Evolutionary conservation across 2,113 vertebrate species (phyloP).

Genomic region (Gambusia holbrooki): DNA sequence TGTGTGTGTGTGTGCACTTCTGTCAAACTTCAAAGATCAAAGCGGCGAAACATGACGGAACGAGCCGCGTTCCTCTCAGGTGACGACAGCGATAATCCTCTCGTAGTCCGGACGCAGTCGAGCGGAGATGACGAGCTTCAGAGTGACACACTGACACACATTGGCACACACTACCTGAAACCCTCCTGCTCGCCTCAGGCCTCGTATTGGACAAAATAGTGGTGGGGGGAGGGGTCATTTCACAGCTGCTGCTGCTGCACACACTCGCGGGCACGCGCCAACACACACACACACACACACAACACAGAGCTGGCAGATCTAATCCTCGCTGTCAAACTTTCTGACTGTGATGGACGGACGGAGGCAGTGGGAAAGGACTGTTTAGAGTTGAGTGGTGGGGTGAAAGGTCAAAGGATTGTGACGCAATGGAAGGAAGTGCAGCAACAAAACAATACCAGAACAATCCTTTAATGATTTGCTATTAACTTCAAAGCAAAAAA

Average conservation of each 20-base stretch:
- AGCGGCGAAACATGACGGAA: slow-evolving; percentile 44
- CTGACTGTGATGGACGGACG: slow-evolving; percentile 64
- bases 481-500: neutral
- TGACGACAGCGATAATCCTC: slow-evolving; percentile 63
- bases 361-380: slow-evolving; percentile 31
- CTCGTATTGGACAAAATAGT: neutral
- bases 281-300: neutral
- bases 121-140: slow-evolving; percentile 46
- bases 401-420: slow-evolving; percentile 62
- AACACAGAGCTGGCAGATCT: slow-evolving; percentile 33
- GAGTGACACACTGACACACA: slow-evolving; percentile 62
- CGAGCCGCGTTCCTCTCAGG: slow-evolving; percentile 55
- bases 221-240: slow-evolving; percentile 47
- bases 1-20: neutral
- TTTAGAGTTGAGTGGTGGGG: slow-evolving; percentile 58
- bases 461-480: slow-evolving; percentile 50
- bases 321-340: slow-evolving; percentile 59
- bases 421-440: slow-evolving; percentile 20
- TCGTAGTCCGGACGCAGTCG: slow-evolving; percentile 39
- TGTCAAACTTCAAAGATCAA: slow-evolving; percentile 47
- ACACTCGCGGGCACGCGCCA: neutral
- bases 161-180: slow-evolving; percentile 58
- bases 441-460: slow-evolving; percentile 57
- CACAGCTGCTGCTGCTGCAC: neutral
- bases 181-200: slow-evolving; percentile 42